These are phyloP conservation scores for Drepanosiphum platanoidis DNA, from an alignment of 2,888 invertebrate species.

Conservation along the genomic window DNA sequence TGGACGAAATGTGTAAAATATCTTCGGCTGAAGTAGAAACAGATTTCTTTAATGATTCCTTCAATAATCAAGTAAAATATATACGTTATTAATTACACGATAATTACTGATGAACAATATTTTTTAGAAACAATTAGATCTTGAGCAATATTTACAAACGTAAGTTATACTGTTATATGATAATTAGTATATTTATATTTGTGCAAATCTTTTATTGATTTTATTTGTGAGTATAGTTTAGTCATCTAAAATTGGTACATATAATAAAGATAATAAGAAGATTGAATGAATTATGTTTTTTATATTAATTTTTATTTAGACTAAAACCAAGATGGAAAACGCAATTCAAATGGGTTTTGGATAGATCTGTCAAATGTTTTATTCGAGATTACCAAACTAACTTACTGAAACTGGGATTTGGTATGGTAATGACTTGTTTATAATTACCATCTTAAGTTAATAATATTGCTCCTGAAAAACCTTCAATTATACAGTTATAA, in stretches of 20 bases:
- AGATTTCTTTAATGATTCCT: background rate
- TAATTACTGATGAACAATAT: background rate
- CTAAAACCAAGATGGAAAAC: conserved; percentile 27
- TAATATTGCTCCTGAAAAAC: too few relatives aligned
- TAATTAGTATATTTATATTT: background rate
- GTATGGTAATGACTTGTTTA: conserved; percentile 26
- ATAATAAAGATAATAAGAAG: too few relatives aligned
- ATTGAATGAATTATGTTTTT: background rate
- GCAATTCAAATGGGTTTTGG: conserved; percentile 9
- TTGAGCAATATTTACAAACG: conserved; percentile 30
- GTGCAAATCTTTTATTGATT: too few relatives aligned
- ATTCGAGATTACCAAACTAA: conserved; percentile 20
- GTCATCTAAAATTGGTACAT: too few relatives aligned
- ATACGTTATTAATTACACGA: background rate
- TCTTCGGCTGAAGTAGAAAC: conserved; percentile 18
- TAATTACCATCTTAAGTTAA: too few relatives aligned
- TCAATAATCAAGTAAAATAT: conserved; percentile 23
- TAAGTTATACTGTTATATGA: background rate
- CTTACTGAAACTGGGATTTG: conserved; percentile 30
- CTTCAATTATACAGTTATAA: too few relatives aligned
- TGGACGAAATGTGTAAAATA: conserved; percentile 42
- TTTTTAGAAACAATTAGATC: conserved; percentile 24
- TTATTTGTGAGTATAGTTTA: too few relatives aligned
- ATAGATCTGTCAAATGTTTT: conserved; percentile 48
- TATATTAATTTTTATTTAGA: background rate